Base-by-base conservation (phyloP, 2,797 vertebrate genomes). In the Sparidentex hasta region DNA sequence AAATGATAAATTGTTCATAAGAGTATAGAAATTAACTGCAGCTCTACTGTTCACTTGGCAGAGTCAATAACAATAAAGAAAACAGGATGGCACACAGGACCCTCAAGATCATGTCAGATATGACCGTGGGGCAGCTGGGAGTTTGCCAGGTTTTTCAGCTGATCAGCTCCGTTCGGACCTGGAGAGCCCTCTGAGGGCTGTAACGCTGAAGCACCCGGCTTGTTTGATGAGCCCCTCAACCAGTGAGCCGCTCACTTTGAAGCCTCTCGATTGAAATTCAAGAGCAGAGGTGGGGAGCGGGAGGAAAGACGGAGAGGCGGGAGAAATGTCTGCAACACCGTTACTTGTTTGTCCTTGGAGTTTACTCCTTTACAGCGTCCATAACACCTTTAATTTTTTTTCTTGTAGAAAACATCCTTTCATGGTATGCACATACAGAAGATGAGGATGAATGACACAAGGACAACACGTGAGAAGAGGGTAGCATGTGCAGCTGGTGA, bases 211-310 rank as follows among this genome's bases (percentile, higher is more conserved):
- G 75, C 83, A 68, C 67, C 64, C 72, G 46, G 85, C 81, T 44
- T 56, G 82, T 95, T 94, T 94, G 89, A 95, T 92, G 88, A 90
- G 64, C 85, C 63, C 71, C 86, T 89, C 84, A 80, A 72, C 89
- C 80, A 81, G 71, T 50, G 83, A 93, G 83, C 81, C 57, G 85
- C 88, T 93, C 92, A 93, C 95, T 96, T 95, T 95, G 95, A 95
- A 95, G 95, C 94, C 90, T 83, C 88, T 91, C 81, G 57, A 94
- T 95, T 95, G 90, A 95, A 92, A 95, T 95, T 93, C 94, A 95
- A 93, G 90, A 89, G 84, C 84, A 72, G 85, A 84, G 82, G 90
- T 85, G 74, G 65, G 21, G 56, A 47, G 77, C 18, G 59, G 56
- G 29, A 51, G 66, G 46, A 57, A 57, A 56, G 41, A 64, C 20